Conservation (phyloP, 2,113 vertebrate genomes). For the Neolamprologus falcicula region DNA sequence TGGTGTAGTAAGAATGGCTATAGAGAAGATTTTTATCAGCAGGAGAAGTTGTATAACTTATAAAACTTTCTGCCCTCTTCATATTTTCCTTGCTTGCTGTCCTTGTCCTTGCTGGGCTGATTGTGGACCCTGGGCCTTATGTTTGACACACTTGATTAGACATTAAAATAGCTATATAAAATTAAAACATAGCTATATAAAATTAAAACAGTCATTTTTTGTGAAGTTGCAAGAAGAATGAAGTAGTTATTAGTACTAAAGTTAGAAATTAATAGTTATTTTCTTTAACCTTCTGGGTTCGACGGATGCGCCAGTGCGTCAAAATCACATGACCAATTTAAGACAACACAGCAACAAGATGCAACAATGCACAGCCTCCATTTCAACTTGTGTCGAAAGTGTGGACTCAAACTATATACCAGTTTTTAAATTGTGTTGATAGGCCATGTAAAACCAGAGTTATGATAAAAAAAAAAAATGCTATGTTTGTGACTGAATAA, state of each 20-base stretch:
- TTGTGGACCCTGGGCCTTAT: background rate
- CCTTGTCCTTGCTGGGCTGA: background rate
- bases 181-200: too few relatives aligned
- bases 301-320: background rate
- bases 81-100: background rate
- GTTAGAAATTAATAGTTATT: background rate
- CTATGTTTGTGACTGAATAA: background rate
- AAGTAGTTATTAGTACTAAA: background rate
- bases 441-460: background rate
- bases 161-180: background rate
- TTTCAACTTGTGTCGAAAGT: background rate
- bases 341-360: background rate
- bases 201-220: background rate
- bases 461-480: rapidly evolving
- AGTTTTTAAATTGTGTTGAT: background rate
- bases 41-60: background rate
- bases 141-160: background rate
- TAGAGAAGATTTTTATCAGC: background rate
- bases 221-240: background rate
- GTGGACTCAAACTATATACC: background rate
- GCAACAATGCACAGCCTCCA: background rate
- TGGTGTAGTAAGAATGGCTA: background rate
- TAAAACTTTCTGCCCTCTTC: background rate
- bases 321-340: background rate
- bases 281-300: background rate